Conservation (phyloP, 2,113 vertebrate species). For the Rostratula benghalensis region DNA sequence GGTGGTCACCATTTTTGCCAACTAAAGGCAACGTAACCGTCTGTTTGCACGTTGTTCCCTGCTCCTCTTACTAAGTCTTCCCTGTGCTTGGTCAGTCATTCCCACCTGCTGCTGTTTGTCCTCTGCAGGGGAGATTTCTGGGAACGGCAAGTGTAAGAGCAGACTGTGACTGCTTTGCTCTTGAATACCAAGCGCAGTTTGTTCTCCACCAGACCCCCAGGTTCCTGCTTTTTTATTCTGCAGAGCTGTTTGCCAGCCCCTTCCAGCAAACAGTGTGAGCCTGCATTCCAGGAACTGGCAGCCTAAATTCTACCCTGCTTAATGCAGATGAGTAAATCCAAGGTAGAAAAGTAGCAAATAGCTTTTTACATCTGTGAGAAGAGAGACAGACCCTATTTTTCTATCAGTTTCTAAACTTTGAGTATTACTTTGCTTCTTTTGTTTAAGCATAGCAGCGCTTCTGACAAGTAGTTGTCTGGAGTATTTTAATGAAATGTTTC, state of each 20-base stretch:
- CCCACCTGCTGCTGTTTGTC: constrained; percentile 38
- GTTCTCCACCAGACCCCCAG: not conserved
- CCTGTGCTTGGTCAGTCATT: not conserved
- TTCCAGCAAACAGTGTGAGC: not conserved
- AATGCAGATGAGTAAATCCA: not conserved
- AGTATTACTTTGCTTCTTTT: not conserved
- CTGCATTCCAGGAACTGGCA: not conserved
- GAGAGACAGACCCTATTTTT: not conserved
- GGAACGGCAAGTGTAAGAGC: not conserved
- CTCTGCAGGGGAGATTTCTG: not conserved
- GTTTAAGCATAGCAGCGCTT: not conserved
- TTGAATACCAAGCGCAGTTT: not conserved
- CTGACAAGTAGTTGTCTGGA: not conserved
- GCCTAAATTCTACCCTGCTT: not conserved
- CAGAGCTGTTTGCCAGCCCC: not conserved
- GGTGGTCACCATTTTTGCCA: not conserved
- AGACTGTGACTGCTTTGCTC: not conserved
- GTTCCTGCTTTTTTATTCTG: not conserved
- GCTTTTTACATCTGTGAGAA: not conserved
- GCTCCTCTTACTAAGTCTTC: not conserved
- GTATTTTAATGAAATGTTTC: not conserved
- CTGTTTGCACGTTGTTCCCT: not conserved
- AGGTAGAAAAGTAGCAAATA: not conserved
- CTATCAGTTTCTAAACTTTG: not conserved
- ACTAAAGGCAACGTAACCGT: not conserved